Percentiles rank a stretch among this genome's conserved stretches.
phyloP scores from a whole-genome alignment of 2,888 invertebrate genomes.

The Epirrhoe alternata region DNA sequence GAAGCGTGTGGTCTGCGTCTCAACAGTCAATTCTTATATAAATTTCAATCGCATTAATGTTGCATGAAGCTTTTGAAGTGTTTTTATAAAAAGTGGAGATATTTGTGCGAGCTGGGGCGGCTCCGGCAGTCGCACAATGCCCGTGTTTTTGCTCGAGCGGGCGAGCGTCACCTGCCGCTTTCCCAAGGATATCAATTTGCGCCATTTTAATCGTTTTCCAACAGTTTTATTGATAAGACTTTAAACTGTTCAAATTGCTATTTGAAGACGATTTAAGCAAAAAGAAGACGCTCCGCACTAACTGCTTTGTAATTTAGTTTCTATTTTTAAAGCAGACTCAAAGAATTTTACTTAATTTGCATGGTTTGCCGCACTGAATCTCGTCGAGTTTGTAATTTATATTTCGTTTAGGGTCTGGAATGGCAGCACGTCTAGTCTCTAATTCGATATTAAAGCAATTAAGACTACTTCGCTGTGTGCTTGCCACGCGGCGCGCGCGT shows the following conservation, averaged over 20 bases:
- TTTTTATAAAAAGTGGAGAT: slow-evolving; percentile 32
- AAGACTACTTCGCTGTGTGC: slow-evolving; percentile 23
- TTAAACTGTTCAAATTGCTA: slow-evolving; percentile 53
- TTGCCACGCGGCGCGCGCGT: slow-evolving; percentile 21
- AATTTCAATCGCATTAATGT: slow-evolving; percentile 22
- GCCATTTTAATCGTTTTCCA: slow-evolving; percentile 69
- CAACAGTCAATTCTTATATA: slow-evolving; percentile 10
- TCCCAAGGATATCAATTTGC: slow-evolving; percentile 76
- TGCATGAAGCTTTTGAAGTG: slow-evolving; percentile 28
- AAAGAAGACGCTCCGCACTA: slow-evolving; percentile 1
- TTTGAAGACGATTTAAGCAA: slow-evolving; percentile 18
- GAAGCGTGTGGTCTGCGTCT: slow-evolving; percentile 3
- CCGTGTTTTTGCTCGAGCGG: slow-evolving; percentile 47
- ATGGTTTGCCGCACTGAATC: slow-evolving; percentile 11
- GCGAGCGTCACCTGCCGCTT: slow-evolving; percentile 63
- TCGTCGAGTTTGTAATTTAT: slow-evolving; percentile 15
- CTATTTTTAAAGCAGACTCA: slow-evolving; percentile 1
- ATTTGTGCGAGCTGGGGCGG: slow-evolving; percentile 34
- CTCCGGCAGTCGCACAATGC: slow-evolving; percentile 29
- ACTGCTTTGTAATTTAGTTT: slow-evolving; percentile 17
- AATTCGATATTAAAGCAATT: slow-evolving; percentile 34
- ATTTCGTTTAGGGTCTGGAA: slow-evolving; percentile 21
- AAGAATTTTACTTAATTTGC: slow-evolving; percentile 8
- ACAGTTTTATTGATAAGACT: slow-evolving; percentile 53
- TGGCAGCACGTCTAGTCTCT: slow-evolving; percentile 21